Conservation (phyloP, 2,888 invertebrate genomes). For the Mythimna lalbum region DNA sequence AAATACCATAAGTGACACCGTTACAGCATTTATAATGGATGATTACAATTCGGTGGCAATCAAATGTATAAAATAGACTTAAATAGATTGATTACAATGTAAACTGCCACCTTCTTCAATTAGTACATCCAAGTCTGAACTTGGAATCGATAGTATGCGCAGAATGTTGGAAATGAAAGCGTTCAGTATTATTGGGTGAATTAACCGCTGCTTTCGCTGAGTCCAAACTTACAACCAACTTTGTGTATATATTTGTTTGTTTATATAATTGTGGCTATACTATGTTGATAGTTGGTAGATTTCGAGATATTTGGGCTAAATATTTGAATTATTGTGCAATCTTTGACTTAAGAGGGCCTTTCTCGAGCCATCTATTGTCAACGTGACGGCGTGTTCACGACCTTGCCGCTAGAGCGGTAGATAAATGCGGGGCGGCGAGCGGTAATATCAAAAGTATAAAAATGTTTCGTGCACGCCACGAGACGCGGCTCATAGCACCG, state of each 20-base stretch:
- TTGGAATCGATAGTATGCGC: constrained; percentile 73
- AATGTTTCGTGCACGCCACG: too few relatives aligned
- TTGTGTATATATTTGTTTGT: constrained; percentile 23
- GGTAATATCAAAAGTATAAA: too few relatives aligned
- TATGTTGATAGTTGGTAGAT: constrained; percentile 1
- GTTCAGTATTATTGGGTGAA: constrained; percentile 72
- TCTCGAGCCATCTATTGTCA: too few relatives aligned
- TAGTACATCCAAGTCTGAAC: constrained; percentile 38
- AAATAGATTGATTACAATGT: too few relatives aligned
- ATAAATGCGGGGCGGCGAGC: too few relatives aligned
- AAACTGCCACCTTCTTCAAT: constrained; percentile 12
- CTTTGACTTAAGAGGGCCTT: not conserved
- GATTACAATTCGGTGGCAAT: too few relatives aligned
- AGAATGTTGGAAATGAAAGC: constrained; percentile 77
- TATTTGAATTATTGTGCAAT: not conserved
- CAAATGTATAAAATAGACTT: too few relatives aligned
- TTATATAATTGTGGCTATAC: constrained; percentile 1
- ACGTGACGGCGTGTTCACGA: too few relatives aligned
- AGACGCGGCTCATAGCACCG: too few relatives aligned
- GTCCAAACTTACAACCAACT: constrained; percentile 8
- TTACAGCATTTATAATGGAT: too few relatives aligned
- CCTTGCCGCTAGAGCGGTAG: too few relatives aligned
- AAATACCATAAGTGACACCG: too few relatives aligned
- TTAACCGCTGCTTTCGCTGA: constrained; percentile 63
- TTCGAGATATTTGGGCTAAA: constrained; percentile 9